Evolutionary conservation across 2,113 vertebrate species (phyloP).

Genomic region (Indicator maculatus): DNA sequence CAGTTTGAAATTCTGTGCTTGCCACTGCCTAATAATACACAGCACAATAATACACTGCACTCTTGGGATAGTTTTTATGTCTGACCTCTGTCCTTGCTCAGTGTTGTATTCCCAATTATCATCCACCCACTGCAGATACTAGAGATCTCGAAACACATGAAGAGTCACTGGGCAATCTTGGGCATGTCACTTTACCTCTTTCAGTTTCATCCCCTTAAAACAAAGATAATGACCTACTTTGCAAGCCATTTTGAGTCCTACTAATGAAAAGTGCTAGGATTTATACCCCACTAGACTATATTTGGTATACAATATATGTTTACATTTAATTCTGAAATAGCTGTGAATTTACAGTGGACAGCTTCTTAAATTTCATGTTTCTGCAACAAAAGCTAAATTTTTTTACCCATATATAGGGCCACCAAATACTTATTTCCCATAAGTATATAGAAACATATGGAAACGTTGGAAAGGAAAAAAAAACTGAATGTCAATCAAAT

Average conservation of each 20-base stretch:
- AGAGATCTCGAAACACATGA: background rate
- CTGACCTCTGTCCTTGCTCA: background rate
- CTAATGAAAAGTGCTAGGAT: background rate
- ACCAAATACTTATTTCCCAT: background rate
- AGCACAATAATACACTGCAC: background rate
- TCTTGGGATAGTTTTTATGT: background rate
- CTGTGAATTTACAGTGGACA: background rate
- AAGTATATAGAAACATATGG: background rate
- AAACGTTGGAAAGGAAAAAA: background rate
- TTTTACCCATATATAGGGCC: background rate
- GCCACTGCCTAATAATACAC: background rate
- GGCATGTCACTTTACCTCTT: background rate
- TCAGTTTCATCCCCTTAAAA: background rate
- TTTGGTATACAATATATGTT: background rate
- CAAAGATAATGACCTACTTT: slow-evolving; percentile 17
- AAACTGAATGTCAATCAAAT: background rate
- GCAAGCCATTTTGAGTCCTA: background rate
- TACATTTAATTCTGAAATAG: background rate
- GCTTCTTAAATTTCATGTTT: background rate
- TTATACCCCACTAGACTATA: background rate
- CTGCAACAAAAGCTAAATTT: background rate
- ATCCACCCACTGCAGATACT: background rate
- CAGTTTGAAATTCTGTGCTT: background rate
- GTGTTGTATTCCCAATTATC: background rate
- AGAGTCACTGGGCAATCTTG: background rate